Evolutionary conservation across 2,888 invertebrate species (phyloP).

Genomic region (Drosophila dives): DNA sequence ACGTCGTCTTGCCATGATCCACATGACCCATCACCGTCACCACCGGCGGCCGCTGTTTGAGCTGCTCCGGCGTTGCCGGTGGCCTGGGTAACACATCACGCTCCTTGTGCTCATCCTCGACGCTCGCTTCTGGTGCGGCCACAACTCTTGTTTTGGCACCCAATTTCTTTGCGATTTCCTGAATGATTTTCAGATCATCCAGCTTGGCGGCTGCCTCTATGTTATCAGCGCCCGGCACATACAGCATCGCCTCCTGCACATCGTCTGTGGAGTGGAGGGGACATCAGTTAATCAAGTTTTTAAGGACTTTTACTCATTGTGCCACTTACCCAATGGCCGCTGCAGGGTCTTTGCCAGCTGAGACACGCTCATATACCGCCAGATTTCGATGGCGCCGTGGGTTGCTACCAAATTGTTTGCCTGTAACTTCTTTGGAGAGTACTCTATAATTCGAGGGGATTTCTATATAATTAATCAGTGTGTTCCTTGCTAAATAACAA

Average conservation of each 20-base stretch:
- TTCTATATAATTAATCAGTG: slow-evolving; percentile 83
- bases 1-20: slow-evolving; percentile 99
- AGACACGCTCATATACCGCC: slow-evolving; percentile 92
- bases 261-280: slow-evolving; percentile 86
- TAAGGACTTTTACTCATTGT: neutral
- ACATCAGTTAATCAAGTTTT: neutral
- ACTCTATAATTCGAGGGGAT: slow-evolving; percentile 87
- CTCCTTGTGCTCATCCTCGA: slow-evolving; percentile 80
- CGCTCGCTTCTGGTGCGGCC: slow-evolving; percentile 82
- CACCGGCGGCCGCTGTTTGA: slow-evolving; percentile 93
- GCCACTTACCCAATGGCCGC: slow-evolving; percentile 87
- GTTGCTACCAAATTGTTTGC: slow-evolving; percentile 46
- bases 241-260: slow-evolving; percentile 89
- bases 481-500: slow-evolving; percentile 6
- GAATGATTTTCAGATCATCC: slow-evolving; percentile 88
- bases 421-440: slow-evolving; percentile 84
- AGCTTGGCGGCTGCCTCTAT: slow-evolving; percentile 87
- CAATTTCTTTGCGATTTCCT: slow-evolving; percentile 89
- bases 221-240: slow-evolving; percentile 87
- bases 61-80: slow-evolving; percentile 87
- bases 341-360: slow-evolving; percentile 89
- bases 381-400: slow-evolving; percentile 86
- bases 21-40: slow-evolving; percentile 99
- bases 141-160: slow-evolving; percentile 88
- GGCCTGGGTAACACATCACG: slow-evolving; percentile 87